Percentiles rank a stretch among this genome's conserved stretches.
These are phyloP conservation scores for Eolophus roseicapilla DNA, from an alignment of 2,113 vertebrate genomes.

Conservation along the genomic window DNA sequence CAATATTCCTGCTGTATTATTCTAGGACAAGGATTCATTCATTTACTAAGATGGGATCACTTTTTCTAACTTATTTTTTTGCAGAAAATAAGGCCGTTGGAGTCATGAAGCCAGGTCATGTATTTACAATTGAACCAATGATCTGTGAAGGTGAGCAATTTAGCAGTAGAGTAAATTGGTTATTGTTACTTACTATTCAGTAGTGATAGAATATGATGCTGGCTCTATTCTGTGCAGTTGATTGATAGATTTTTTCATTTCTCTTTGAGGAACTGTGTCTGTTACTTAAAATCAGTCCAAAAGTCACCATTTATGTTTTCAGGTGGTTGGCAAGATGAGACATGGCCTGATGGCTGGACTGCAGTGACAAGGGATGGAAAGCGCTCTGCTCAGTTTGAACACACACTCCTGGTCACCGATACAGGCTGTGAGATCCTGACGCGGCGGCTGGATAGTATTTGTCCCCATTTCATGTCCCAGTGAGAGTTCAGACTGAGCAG, in stretches of 20 bases:
- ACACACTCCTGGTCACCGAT: conserved; percentile 95
- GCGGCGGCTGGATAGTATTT: conserved; percentile 82
- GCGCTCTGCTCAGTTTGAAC: conserved; percentile 97
- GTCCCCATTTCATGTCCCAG: conserved; percentile 91
- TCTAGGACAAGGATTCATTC: not conserved
- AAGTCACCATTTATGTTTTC: not conserved
- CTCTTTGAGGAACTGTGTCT: not conserved
- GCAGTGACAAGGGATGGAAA: conserved; percentile 94
- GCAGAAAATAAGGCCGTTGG: conserved; percentile 99
- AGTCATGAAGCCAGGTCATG: conserved; percentile 97
- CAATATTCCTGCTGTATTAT: not conserved
- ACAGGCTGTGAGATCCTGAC: conserved; percentile 96
- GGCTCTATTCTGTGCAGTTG: not conserved
- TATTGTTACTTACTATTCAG: not conserved
- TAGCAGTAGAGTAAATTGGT: not conserved
- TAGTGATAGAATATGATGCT: not conserved
- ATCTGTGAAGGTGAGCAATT: conserved; percentile 93
- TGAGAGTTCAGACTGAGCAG: conserved; percentile 69
- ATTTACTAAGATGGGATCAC: not conserved
- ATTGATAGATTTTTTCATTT: not conserved
- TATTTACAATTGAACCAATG: conserved; percentile 99
- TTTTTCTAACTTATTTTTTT: conserved; percentile 53
- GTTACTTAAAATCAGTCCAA: not conserved
- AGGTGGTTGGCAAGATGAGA: conserved; percentile 99
- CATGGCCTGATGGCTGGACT: conserved; percentile 98